Evolutionary conservation across 2,888 invertebrate species (phyloP), one percentile per base, ranked within the genome.

Genomic region (Callyntrura guangdongensis): DNA sequence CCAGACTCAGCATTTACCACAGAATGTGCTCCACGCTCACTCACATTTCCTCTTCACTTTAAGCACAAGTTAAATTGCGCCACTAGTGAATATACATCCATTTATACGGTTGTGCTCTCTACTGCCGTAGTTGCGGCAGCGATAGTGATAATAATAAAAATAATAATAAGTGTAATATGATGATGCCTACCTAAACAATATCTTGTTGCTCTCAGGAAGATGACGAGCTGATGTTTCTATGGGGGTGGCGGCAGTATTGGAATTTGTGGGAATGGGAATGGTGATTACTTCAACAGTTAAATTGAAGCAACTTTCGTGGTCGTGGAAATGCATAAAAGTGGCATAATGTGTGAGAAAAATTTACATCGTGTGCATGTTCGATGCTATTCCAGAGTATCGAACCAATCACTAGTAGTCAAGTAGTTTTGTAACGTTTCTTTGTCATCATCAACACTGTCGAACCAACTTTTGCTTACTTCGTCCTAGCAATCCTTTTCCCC

Each of bases 401-500:
- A 53, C 2, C 2, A 2, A 14, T 53, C 14, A 53, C 12, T 2
- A 59, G 14, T 53, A 53, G 9, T 59, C 59, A 59, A 59, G 59
- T 72, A 9, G 22, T 20, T 12, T 2, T 49, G 74, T 2, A 72
- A 72, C 72, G 45, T 17, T 45, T 47, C 72, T 8, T 45, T 12
- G n/a, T 72, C 72, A 72, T 47, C 14, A 72, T 45, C 72, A 17
- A n/a, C 47, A 14, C 14, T 17, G 14, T 69, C 11, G 47, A 72
- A 72, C 9, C 49, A 47, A 74, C 47, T 49, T 74, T 49, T 49
- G 74, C 74, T 49, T 74, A 22, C 49, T 49, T 36, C 36, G 36
- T 36, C 3, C 14, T 49, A 74, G 74, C 14, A 53, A 22, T 0
- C 14, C 49, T 74, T 14, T n/a, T 53, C 27, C 14, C 45, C 22